phyloP scores from a whole-genome alignment of 1,140 invertebrate species.

The Homarus americanus region DNA sequence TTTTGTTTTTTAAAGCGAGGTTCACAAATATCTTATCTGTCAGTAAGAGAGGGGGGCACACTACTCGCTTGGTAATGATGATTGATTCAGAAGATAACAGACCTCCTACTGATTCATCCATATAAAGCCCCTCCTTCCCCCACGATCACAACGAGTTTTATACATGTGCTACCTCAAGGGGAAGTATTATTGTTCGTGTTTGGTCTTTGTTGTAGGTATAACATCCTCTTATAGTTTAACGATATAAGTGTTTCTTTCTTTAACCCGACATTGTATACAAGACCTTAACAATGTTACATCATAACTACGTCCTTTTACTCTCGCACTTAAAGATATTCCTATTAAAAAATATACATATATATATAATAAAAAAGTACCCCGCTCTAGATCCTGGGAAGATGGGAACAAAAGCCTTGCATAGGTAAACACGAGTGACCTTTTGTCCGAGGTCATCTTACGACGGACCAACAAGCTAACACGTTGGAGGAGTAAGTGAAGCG shows the following conservation, averaged over 20 bases:
- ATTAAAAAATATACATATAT: no score
- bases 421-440: constrained; percentile 47
- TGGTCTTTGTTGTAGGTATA: no score
- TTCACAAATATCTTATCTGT: constrained; percentile 12
- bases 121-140: background rate
- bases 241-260: no score
- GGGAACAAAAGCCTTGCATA: constrained; percentile 39
- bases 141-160: background rate
- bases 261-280: no score
- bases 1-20: background rate
- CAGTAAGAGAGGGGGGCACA: background rate
- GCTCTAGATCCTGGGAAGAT: constrained; percentile 25
- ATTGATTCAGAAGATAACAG: constrained; percentile 14
- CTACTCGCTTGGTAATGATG: constrained; percentile 9
- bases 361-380: constrained; percentile 8
- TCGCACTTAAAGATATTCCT: background rate
- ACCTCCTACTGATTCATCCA: background rate
- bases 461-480: constrained; percentile 15
- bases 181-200: background rate
- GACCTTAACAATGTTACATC: no score
- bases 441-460: constrained; percentile 29
- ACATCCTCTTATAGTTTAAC: no score
- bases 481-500: constrained; percentile 45
- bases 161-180: background rate
- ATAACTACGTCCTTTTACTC: background rate